phyloP scores from a whole-genome alignment of 2,888 invertebrate genomes.

The Fragum sueziense region DNA sequence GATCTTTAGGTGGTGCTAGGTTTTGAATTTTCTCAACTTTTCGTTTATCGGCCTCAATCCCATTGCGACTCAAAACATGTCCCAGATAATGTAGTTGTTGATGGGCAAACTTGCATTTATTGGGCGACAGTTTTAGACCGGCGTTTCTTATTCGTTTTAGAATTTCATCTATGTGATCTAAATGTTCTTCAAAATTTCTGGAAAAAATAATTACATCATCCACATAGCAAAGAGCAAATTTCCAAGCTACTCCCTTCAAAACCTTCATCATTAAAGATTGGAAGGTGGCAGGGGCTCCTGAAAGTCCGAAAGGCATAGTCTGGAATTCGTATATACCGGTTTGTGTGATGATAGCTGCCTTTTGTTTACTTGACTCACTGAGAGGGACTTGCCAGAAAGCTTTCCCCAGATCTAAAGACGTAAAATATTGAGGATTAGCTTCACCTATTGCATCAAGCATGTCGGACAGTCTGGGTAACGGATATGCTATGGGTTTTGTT shows the following conservation, averaged over 20 bases:
- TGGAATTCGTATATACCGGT: conserved; percentile 51
- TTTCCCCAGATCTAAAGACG: conserved; percentile 48
- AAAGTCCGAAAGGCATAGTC: conserved; percentile 56
- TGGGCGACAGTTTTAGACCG: conserved; percentile 53
- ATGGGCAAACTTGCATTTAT: conserved; percentile 56
- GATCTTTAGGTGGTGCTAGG: conserved; percentile 42
- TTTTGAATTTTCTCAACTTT: conserved; percentile 51
- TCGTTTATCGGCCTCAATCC: conserved; percentile 43
- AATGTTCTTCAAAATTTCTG: conserved; percentile 43
- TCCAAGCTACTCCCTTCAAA: conserved; percentile 50
- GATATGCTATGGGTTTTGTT: conserved; percentile 43
- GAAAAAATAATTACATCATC: conserved; percentile 58
- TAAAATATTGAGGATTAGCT: conserved; percentile 46
- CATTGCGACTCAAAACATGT: conserved; percentile 48
- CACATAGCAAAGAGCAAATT: conserved; percentile 47
- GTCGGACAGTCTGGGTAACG: conserved; percentile 52
- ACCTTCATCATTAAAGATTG: conserved; percentile 56
- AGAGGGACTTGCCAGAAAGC: conserved; percentile 34
- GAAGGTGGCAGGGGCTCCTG: conserved; percentile 52
- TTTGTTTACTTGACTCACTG: conserved; percentile 50
- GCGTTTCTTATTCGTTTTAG: conserved; percentile 47
- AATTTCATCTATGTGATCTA: conserved; percentile 48
- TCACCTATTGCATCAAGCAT: conserved; percentile 59
- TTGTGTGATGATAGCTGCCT: conserved; percentile 55
- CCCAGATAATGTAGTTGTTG: conserved; percentile 52